Conservation (phyloP, 37 sponge, comb jelly and placozoan genomes). For the Spongilla lacustris region DNA sequence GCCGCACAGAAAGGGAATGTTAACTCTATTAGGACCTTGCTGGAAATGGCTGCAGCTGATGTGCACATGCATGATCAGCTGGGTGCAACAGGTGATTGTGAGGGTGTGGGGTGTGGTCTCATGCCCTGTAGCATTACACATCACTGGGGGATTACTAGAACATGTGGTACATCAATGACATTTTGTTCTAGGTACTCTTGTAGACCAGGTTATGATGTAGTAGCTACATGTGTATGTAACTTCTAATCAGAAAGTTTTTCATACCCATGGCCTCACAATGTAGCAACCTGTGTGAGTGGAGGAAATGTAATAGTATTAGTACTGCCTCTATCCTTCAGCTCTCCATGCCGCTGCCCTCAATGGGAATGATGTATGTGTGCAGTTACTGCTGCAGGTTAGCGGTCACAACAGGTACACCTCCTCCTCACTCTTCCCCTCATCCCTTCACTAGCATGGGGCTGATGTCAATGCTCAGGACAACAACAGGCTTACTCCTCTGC, state of each 20-base stretch:
- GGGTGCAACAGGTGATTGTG: constrained; percentile 68
- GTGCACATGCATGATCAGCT: constrained; percentile 54
- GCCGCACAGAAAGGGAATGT: constrained; percentile 84
- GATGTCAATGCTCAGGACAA: constrained; percentile 62
- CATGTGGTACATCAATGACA: too few relatives aligned
- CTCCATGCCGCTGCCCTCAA: constrained; percentile 83
- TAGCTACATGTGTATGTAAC: too few relatives aligned
- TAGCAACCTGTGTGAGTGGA: too few relatives aligned
- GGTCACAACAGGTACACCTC: background rate
- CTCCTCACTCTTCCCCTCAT: background rate
- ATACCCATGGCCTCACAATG: too few relatives aligned
- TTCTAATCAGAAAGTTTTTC: too few relatives aligned
- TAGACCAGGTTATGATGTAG: too few relatives aligned
- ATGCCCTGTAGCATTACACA: too few relatives aligned
- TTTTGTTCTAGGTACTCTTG: too few relatives aligned
- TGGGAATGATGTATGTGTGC: constrained; percentile 74
- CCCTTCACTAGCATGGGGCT: constrained; percentile 57
- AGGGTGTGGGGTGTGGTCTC: background rate
- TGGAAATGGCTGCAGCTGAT: constrained; percentile 47
- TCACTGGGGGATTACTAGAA: too few relatives aligned
- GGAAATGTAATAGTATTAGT: too few relatives aligned
- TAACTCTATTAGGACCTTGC: constrained; percentile 64
- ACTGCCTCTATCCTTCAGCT: constrained; percentile 28
- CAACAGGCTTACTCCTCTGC: constrained; percentile 82
- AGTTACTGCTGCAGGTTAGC: constrained; percentile 78